A percentile compares a stretch with the other conserved stretches of the same genome.
phyloP scores from a whole-genome alignment of 2,888 invertebrate genomes.

The Margaritifera margaritifera region DNA sequence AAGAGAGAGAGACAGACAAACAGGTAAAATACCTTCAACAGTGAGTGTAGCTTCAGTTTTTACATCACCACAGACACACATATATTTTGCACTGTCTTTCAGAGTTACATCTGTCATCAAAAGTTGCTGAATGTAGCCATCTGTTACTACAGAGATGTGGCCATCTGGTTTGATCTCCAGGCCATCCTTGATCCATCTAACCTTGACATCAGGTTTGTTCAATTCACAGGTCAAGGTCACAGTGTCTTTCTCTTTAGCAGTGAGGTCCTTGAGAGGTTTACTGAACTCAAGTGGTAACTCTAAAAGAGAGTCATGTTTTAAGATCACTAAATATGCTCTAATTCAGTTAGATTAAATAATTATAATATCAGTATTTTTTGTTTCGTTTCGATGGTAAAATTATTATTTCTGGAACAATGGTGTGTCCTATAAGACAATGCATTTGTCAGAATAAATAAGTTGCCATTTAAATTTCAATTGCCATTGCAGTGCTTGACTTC shows the following conservation, averaged over 20 bases:
- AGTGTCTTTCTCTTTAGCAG: conserved; percentile 45
- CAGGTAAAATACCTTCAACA: conserved; percentile 54
- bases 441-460: too few species aligned
- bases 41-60: conserved; percentile 56
- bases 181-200: conserved; percentile 86
- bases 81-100: conserved; percentile 60
- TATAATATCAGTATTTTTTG: too few species aligned
- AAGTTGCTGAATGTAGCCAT: conserved; percentile 74
- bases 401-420: background rate
- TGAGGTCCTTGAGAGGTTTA: conserved; percentile 45
- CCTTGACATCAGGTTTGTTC: conserved; percentile 94
- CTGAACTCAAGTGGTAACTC: conserved; percentile 49
- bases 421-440: background rate
- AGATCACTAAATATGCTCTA: too few species aligned
- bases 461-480: too few species aligned
- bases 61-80: conserved; percentile 49
- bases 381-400: too few species aligned
- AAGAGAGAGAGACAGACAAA: background rate
- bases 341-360: too few species aligned
- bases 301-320: conserved; percentile 10
- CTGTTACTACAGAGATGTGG: conserved; percentile 84
- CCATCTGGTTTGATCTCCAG: conserved; percentile 89
- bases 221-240: conserved; percentile 92
- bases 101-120: conserved; percentile 49
- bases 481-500: too few species aligned